A percentile compares a stretch with the other conserved stretches of the same genome.
Evolutionary conservation across 2,797 vertebrate species (phyloP).

Genomic region (Brachyalestes nurse): DNA sequence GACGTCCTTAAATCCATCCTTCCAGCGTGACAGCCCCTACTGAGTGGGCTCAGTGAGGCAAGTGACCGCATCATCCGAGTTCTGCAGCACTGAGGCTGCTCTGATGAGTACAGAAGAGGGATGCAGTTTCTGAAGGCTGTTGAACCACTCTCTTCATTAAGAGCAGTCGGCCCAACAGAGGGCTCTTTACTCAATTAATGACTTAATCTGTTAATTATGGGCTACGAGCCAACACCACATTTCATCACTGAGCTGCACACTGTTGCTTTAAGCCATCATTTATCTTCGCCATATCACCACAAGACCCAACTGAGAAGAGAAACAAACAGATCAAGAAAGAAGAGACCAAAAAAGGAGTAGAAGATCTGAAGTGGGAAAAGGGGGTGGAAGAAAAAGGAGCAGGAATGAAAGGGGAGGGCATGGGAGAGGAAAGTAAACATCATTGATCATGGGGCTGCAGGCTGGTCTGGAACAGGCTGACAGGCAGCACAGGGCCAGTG

Average conservation of each 20-base stretch:
- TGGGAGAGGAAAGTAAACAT: slow-evolving; percentile 67
- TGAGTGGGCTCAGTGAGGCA: neutral
- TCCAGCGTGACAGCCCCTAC: neutral
- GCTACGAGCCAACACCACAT: neutral
- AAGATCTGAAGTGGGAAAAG: neutral
- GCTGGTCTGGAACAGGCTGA: slow-evolving; percentile 38
- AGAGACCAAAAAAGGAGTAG: neutral
- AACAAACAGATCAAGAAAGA: neutral
- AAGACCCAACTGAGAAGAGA: neutral
- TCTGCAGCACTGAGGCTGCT: slow-evolving; percentile 3
- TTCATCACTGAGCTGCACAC: neutral
- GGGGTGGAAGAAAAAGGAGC: slow-evolving; percentile 25
- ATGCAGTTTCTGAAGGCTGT: neutral
- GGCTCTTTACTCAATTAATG: slow-evolving; percentile 36
- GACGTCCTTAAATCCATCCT: neutral
- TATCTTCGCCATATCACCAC: slow-evolving; percentile 6
- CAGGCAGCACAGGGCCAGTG: slow-evolving; percentile 16
- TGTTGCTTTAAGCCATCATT: slow-evolving; percentile 20
- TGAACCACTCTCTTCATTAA: neutral
- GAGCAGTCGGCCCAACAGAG: slow-evolving; percentile 18
- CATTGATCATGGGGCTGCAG: slow-evolving; percentile 67
- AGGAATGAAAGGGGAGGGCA: slow-evolving; percentile 21
- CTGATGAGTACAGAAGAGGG: slow-evolving; percentile 16
- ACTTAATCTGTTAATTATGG: slow-evolving; percentile 36
- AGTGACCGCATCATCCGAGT: neutral